Percentiles rank a stretch among this genome's conserved stretches.
These are phyloP conservation scores for Capitella teleta DNA, from an alignment of 1,140 invertebrate species.

Conservation along the genomic window DNA sequence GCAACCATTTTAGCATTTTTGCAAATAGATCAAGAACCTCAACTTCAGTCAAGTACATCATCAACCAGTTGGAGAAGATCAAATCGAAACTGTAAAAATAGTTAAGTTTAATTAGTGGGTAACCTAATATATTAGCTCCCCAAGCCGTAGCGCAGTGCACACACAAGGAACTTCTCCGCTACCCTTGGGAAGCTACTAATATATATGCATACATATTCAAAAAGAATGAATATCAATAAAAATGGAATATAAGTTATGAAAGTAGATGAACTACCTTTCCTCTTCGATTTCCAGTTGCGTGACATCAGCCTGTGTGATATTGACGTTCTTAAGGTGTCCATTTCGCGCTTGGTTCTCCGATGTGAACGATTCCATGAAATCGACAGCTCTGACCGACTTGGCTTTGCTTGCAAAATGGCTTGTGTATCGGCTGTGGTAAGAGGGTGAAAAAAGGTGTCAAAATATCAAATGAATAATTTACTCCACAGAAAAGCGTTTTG, in stretches of 20 bases:
- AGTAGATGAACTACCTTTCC: too few species aligned
- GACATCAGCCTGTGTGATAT: slow-evolving; percentile 47
- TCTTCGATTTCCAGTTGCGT: too few species aligned
- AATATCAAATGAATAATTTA: too few species aligned
- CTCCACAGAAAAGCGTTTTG: too few species aligned
- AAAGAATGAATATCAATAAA: too few species aligned
- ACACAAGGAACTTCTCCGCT: too few species aligned
- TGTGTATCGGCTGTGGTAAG: slow-evolving; percentile 48
- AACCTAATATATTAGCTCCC: neutral
- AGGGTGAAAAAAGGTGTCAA: too few species aligned
- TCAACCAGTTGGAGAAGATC: slow-evolving; percentile 53
- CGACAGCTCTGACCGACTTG: slow-evolving; percentile 46
- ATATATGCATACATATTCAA: too few species aligned
- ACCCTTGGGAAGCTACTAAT: slow-evolving; percentile 35
- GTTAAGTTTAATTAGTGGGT: neutral
- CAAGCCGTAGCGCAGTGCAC: too few species aligned
- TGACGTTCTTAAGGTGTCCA: slow-evolving; percentile 41
- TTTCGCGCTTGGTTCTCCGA: slow-evolving; percentile 45
- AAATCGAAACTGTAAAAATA: slow-evolving; percentile 40
- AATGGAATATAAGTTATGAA: too few species aligned
- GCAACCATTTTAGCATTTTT: slow-evolving; percentile 46
- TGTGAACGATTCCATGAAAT: slow-evolving; percentile 51
- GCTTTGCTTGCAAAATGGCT: slow-evolving; percentile 42
- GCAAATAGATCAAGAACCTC: slow-evolving; percentile 44
- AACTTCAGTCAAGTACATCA: slow-evolving; percentile 51